Evolutionary conservation across 2,888 invertebrate genomes (phyloP).

Genomic region (Dicranocentrus wangi): DNA sequence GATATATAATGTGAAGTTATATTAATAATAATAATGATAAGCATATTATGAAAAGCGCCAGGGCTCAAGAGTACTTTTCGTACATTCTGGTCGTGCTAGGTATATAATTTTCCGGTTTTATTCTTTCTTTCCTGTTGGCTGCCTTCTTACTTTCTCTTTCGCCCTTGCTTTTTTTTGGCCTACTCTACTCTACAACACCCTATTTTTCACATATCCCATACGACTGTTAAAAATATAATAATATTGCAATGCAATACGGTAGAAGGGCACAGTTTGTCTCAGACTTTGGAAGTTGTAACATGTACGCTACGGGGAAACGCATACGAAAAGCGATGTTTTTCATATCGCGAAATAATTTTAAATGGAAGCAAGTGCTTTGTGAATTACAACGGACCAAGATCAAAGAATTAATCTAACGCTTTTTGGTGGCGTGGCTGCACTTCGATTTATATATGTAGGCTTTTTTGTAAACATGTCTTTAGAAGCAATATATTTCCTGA

Average conservation of each 20-base stretch:
- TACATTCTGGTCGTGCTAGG: conserved; percentile 28
- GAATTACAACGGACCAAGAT: too few relatives aligned
- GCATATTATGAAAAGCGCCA: neutral
- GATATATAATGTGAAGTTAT: neutral
- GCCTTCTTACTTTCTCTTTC: conserved; percentile 20
- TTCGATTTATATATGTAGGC: too few relatives aligned
- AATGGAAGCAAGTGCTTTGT: too few relatives aligned
- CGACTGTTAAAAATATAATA: conserved; percentile 55
- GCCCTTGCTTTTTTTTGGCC: conserved; percentile 28
- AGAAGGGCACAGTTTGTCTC: conserved; percentile 63
- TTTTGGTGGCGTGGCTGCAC: too few relatives aligned
- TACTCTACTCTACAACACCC: conserved; percentile 29
- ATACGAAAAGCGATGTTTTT: too few relatives aligned
- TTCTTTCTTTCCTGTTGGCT: conserved; percentile 53
- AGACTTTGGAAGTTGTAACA: conserved; percentile 59
- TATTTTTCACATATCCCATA: conserved; percentile 55
- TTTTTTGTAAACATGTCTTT: too few relatives aligned
- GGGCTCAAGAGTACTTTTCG: neutral
- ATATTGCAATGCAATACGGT: conserved; percentile 59
- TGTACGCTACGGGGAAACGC: conserved; percentile 4
- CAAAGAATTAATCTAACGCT: too few relatives aligned
- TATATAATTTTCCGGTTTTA: conserved; percentile 63
- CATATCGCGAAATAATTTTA: too few relatives aligned
- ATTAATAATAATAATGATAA: conserved; percentile 22
- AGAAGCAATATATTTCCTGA: too few relatives aligned